phyloP scores from a whole-genome alignment of 2,113 vertebrate genomes.

The Misgurnus mizolepis region DNA sequence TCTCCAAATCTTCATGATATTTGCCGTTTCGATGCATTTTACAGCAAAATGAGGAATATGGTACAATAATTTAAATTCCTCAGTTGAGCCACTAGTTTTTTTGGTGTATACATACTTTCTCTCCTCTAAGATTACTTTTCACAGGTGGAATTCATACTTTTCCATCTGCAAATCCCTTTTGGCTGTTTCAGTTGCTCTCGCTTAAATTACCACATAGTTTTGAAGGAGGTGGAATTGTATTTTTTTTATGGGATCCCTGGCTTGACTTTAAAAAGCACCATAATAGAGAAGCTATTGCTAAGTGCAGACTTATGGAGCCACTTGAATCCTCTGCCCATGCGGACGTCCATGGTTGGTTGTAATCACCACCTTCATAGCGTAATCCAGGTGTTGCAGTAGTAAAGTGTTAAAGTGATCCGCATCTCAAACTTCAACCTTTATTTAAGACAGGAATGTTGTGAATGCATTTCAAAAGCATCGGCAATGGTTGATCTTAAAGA shows the following conservation, averaged over 20 bases:
- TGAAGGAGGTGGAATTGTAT: constrained; percentile 11
- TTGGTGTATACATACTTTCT: background rate
- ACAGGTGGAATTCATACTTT: background rate
- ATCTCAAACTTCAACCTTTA: constrained; percentile 29
- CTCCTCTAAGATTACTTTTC: background rate
- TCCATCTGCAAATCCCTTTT: background rate
- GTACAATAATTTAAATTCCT: background rate
- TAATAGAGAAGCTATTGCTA: constrained; percentile 21
- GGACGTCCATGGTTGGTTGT: background rate
- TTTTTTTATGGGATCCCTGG: constrained; percentile 5
- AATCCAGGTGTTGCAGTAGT: constrained; percentile 51
- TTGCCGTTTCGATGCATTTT: background rate
- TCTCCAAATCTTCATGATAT: too few relatives aligned
- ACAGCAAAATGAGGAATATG: background rate
- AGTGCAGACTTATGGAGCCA: constrained; percentile 29
- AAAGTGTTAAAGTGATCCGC: constrained; percentile 38
- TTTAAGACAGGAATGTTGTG: constrained; percentile 48
- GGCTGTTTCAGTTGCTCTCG: background rate
- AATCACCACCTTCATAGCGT: constrained; percentile 37
- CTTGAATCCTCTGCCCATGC: background rate
- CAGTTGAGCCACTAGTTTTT: background rate
- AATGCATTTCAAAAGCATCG: constrained; percentile 2
- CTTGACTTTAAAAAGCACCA: constrained; percentile 12
- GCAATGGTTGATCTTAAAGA: background rate
- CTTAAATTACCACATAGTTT: constrained; percentile 20